Conservation (phyloP, 1,140 invertebrate species). For the Matsumurasca onukii region DNA sequence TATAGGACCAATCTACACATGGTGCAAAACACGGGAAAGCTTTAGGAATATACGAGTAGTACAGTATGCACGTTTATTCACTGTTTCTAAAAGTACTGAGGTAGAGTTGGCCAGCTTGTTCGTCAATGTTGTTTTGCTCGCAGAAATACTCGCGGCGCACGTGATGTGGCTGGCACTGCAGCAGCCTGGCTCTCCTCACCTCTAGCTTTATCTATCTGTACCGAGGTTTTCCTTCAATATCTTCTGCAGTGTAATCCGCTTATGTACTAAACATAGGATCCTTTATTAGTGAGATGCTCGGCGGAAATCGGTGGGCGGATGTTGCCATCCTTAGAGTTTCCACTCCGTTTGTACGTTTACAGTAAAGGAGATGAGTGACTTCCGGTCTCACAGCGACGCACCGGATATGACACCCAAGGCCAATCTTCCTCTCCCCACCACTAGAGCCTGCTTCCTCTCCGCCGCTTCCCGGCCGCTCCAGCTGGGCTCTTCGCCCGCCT, state of each 20-base stretch:
- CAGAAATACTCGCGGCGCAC: neutral
- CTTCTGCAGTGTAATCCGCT: too few relatives aligned
- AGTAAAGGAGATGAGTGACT: slow-evolving; percentile 30
- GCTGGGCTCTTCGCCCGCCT: too few relatives aligned
- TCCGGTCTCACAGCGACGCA: slow-evolving; percentile 21
- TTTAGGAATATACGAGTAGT: too few relatives aligned
- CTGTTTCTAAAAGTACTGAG: too few relatives aligned
- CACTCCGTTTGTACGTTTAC: slow-evolving; percentile 30
- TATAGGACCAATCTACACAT: too few relatives aligned
- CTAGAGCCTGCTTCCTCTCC: neutral
- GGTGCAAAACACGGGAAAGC: too few relatives aligned
- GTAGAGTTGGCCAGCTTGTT: too few relatives aligned
- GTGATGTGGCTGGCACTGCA: neutral
- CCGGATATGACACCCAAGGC: slow-evolving; percentile 25
- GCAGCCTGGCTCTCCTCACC: neutral
- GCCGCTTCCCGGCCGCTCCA: neutral
- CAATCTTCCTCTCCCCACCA: slow-evolving; percentile 22
- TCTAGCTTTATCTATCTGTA: neutral
- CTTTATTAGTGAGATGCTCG: slow-evolving; percentile 15
- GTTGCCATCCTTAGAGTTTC: slow-evolving; percentile 31
- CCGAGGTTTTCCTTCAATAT: too few relatives aligned
- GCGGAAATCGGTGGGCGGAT: slow-evolving; percentile 26
- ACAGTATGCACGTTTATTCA: too few relatives aligned
- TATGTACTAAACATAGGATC: neutral
- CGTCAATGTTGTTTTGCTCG: slow-evolving; percentile 5